phyloP scores from a whole-genome alignment of 2,797 vertebrate species.

The Etheostoma nigrum region DNA sequence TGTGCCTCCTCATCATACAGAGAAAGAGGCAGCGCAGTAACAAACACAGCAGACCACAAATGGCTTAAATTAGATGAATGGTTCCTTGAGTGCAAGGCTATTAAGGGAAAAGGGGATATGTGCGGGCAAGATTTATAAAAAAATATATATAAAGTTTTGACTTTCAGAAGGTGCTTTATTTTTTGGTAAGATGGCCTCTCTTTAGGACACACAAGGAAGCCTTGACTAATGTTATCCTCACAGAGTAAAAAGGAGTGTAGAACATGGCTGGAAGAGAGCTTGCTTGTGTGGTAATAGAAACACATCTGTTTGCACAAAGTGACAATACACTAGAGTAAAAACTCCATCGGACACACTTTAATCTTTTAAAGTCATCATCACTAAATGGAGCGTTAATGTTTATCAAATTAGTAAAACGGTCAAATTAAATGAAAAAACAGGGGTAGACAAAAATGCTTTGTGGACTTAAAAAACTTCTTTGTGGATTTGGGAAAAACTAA shows the following conservation, averaged over 20 bases:
- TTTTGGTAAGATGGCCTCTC: conserved; percentile 9
- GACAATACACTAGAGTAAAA: neutral
- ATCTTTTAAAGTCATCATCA: neutral
- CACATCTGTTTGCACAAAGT: neutral
- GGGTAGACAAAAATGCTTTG: neutral
- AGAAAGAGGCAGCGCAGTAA: conserved; percentile 18
- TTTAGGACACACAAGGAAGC: conserved; percentile 29
- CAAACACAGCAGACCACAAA: conserved; percentile 47
- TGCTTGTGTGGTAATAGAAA: neutral
- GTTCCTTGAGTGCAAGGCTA: neutral
- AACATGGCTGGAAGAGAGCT: neutral
- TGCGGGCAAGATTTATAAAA: conserved; percentile 2
- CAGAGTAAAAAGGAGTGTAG: conserved; percentile 6
- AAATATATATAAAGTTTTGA: neutral
- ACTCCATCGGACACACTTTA: neutral
- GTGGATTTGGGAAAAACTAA: neutral
- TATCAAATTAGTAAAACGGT: neutral
- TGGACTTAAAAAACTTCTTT: neutral
- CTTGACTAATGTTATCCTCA: neutral
- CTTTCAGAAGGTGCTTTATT: neutral
- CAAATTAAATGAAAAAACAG: neutral
- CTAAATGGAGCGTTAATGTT: neutral
- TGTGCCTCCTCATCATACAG: conserved; percentile 37
- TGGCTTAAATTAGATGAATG: conserved; percentile 32
- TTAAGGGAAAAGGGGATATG: neutral